phyloP scores from a whole-genome alignment of 2,888 invertebrate genomes.

The Gortyna flavago region DNA sequence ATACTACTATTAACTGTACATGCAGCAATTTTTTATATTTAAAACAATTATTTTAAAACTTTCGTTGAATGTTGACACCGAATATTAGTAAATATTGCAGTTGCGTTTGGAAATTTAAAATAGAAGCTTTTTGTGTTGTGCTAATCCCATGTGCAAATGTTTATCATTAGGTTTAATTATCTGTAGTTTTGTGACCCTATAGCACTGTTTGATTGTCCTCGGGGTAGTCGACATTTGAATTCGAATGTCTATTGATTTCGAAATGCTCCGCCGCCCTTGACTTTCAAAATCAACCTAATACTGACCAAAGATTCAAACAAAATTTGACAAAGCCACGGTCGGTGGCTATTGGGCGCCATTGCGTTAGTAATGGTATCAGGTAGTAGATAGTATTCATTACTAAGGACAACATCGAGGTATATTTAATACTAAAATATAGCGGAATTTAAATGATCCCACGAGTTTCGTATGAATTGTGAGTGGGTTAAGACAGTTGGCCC shows the following conservation, averaged over 20 bases:
- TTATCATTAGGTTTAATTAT: background rate
- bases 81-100: constrained; percentile 27
- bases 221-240: background rate
- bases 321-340: constrained; percentile 8
- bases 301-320: background rate
- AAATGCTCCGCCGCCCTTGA: background rate
- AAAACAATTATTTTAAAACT: constrained; percentile 24
- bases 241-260: background rate
- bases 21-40: constrained; percentile 35
- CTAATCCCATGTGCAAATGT: background rate
- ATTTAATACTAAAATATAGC: background rate
- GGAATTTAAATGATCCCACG: constrained; percentile 13
- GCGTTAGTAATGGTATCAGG: constrained; percentile 12
- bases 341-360: background rate
- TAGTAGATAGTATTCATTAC: constrained; percentile 24
- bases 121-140: background rate
- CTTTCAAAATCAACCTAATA: constrained; percentile 13
- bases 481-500: constrained; percentile 50
- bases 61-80: constrained; percentile 20
- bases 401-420: constrained; percentile 12
- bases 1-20: constrained; percentile 50
- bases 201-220: background rate
- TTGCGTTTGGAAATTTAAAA: constrained; percentile 10
- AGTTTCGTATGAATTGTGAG: constrained; percentile 33
- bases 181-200: background rate